Evolutionary conservation across 2,113 vertebrate genomes (phyloP).

Genomic region (Ranitomeya variabilis): DNA sequence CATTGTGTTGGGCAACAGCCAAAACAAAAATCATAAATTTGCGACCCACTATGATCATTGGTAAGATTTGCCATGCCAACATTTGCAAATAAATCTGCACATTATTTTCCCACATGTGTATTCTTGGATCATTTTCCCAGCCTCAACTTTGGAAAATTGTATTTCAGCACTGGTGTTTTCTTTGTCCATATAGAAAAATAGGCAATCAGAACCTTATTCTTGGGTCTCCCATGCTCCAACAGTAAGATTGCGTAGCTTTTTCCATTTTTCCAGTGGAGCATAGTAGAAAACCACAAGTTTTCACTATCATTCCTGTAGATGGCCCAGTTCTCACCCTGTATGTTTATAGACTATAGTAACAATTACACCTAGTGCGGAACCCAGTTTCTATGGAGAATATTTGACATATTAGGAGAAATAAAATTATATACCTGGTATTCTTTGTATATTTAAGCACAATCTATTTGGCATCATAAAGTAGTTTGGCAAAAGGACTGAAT

Average conservation of each 20-base stretch:
- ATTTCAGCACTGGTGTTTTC: too few relatives aligned
- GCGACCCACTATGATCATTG: neutral
- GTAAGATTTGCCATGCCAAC: too few relatives aligned
- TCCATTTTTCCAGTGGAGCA: neutral
- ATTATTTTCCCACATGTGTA: too few relatives aligned
- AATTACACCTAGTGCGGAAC: too few relatives aligned
- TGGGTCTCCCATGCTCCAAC: too few relatives aligned
- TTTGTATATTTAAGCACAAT: neutral
- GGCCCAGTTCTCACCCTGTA: neutral
- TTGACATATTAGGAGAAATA: constrained; percentile 1
- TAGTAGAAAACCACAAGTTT: neutral
- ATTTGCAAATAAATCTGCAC: too few relatives aligned
- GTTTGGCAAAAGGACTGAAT: neutral
- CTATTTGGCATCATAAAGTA: neutral
- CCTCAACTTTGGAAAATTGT: too few relatives aligned
- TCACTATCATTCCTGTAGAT: neutral
- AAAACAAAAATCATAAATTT: neutral
- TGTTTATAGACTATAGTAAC: neutral
- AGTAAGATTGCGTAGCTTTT: too few relatives aligned
- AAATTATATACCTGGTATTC: neutral
- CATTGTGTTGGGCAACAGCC: neutral
- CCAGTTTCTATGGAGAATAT: neutral
- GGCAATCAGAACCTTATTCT: too few relatives aligned
- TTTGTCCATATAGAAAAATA: too few relatives aligned
- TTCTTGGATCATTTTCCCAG: too few relatives aligned